Evolutionary conservation across 2,113 vertebrate species (phyloP).

Genomic region (Centropus unirufus): DNA sequence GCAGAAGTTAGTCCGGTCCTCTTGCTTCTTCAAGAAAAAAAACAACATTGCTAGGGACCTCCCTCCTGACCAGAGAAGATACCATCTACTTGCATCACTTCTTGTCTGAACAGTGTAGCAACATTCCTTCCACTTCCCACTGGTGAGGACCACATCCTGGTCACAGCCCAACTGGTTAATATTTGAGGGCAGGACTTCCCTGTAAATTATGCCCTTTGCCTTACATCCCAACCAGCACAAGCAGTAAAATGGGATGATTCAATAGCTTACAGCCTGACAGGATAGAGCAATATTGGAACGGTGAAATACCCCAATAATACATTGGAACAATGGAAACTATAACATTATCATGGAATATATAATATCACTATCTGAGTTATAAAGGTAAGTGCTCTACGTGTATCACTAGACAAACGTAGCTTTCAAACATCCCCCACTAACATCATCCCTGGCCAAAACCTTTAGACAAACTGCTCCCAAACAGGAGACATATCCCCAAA

Average conservation of each 20-base stretch:
- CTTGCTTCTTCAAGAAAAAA: neutral
- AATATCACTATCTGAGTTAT: neutral
- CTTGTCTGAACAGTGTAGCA: neutral
- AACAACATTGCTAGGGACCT: neutral
- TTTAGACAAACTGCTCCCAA: neutral
- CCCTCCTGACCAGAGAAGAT: neutral
- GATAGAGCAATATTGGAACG: neutral
- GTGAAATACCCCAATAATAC: neutral
- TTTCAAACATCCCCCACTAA: neutral
- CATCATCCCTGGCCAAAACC: neutral
- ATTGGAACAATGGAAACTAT: neutral
- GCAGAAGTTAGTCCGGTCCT: neutral
- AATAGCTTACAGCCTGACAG: neutral
- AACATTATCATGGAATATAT: neutral
- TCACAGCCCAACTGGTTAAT: neutral
- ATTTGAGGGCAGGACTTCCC: neutral
- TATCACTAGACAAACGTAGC: neutral
- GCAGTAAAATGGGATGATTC: neutral
- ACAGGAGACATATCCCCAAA: neutral
- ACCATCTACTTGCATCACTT: neutral
- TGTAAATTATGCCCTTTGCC: neutral
- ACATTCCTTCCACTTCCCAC: neutral
- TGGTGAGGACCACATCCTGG: neutral
- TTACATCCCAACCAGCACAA: neutral
- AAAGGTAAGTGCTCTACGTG: neutral